Evolutionary conservation across 2,797 vertebrate species (phyloP), one percentile per base, ranked within the genome.

Genomic region (Esox lucius): DNA sequence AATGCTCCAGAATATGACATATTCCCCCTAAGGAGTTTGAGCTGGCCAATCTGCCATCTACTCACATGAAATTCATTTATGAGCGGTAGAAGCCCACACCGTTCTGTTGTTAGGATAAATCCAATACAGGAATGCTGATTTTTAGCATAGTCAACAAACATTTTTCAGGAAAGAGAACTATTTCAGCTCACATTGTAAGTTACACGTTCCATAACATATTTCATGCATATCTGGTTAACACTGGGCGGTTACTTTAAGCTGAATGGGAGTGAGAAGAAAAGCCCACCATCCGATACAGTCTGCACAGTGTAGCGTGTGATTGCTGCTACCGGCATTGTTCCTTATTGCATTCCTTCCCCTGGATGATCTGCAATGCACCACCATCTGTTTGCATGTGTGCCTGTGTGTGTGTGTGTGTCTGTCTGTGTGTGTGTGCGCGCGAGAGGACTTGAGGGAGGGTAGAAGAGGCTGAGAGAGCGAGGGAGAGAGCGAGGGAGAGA

Each of bases 261-360:
- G 59, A 62, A 62, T 69, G 7, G 17, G 19, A 53, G 5, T 17
- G 49, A 7, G 7, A 17, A 53, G 19, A 31, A 31, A 31, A 82
- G 77, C 78, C 78, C 79, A 79, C 70, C 9, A 0, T 69, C 73
- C 82, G 75, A 83, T 73, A 75, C 82, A 78, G 76, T 19, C 71
- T 62, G 65, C 70, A 75, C 42, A 71, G 73, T 17, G 4, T 61
- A 17, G 49, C 70, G 42, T 78, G 76, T 73, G 70, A 73, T 31
- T 76, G 70, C 73, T 26, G 77, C 74, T 81, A 53, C 61, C 13
- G 80, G 71, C 79, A 83, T 51, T 22, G 71, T 68, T 76, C 51
- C 61, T 79, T 68, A 56, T 73, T 66, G 48, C 64, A 31, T 28
- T 22, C 48, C 56, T 70, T 31, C 69, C 59, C 74, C 19, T 22